Evolutionary conservation across 2,797 vertebrate genomes (phyloP), one percentile per base, ranked within the genome.

Genomic region (Danio jaintianensis): DNA sequence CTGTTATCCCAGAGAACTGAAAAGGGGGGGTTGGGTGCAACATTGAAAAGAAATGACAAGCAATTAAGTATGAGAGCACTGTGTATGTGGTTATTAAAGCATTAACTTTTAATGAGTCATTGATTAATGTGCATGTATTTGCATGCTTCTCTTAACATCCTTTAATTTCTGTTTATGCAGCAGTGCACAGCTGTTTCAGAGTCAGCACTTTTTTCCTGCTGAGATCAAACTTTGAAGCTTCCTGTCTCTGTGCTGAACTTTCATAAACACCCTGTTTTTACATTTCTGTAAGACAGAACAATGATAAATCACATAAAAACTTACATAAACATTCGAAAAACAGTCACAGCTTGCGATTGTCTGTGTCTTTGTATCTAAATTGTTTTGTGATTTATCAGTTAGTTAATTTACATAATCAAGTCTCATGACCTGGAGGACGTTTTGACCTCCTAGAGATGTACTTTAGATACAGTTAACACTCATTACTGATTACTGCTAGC

Each of bases 191-290:
- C 68, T 74, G 53, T 10, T 10, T 40, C 58, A 22, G 50, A 22
- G 77, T 84, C 85, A 84, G 85, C 81, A 83, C 20, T 81, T 75
- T 29, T 29, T 56, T 80, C 66, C 45, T 70, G 74, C 74, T 81
- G 81, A 64, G 58, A 50, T 42, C 1, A 80, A 81, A 40, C 63
- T 64, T 80, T 80, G 5, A 43, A 68, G 56, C 53, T 78, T 77
- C 81, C 81, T 62, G 20, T 74, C 20, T 50, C 20, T 56, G 55
- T 55, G 40, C 50, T 73, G 59, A 47, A 48, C 78, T 73, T 47
- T 56, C 7, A 63, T 72, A 38, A 80, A 80, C 59, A 55, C 7
- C 38, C 9, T 12, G n/a, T 20, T 75, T 53, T 50, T 62, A 5
- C 53, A 20, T 20, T 59, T 13, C 7, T 13, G 5, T 12, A 59